Percentiles rank a stretch among this genome's conserved stretches.
These are phyloP conservation scores for Drosophila hamatofila DNA, from an alignment of 2,888 invertebrate species.

Conservation along the genomic window DNA sequence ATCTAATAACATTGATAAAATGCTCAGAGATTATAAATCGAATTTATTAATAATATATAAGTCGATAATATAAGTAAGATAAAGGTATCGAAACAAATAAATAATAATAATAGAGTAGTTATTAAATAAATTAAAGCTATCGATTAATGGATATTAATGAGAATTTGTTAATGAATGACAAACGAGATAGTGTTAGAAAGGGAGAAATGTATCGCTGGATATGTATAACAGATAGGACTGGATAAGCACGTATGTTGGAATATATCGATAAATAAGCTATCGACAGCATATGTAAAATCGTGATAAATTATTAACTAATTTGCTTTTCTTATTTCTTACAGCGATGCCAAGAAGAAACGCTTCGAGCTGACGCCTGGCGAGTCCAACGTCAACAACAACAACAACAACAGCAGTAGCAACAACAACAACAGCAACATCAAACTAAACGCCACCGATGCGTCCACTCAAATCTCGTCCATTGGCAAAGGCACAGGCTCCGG, in stretches of 20 bases:
- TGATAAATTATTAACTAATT: neutral
- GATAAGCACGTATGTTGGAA: neutral
- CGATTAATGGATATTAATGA: neutral
- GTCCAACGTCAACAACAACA: slow-evolving; percentile 56
- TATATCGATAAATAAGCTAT: neutral
- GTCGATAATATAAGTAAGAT: neutral
- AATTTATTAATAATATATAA: too few species aligned
- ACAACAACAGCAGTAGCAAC: slow-evolving; percentile 36
- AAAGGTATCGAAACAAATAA: neutral
- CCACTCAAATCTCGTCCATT: slow-evolving; percentile 31
- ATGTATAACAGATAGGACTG: neutral
- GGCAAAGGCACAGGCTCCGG: slow-evolving; percentile 17
- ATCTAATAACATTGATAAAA: too few species aligned
- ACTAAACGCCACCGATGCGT: slow-evolving; percentile 55
- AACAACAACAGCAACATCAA: slow-evolving; percentile 59
- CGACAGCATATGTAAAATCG: neutral
- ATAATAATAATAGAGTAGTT: neutral
- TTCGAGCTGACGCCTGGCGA: slow-evolving; percentile 73
- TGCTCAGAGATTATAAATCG: too few species aligned
- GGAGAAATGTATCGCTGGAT: neutral
- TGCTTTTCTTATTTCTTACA: slow-evolving; percentile 32
- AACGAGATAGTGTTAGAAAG: neutral
- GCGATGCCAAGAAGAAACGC: slow-evolving; percentile 85
- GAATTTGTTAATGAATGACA: neutral
- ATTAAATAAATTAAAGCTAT: neutral